Base-by-base conservation (phyloP, 2,797 vertebrate species). In the Momotus momota region DNA sequence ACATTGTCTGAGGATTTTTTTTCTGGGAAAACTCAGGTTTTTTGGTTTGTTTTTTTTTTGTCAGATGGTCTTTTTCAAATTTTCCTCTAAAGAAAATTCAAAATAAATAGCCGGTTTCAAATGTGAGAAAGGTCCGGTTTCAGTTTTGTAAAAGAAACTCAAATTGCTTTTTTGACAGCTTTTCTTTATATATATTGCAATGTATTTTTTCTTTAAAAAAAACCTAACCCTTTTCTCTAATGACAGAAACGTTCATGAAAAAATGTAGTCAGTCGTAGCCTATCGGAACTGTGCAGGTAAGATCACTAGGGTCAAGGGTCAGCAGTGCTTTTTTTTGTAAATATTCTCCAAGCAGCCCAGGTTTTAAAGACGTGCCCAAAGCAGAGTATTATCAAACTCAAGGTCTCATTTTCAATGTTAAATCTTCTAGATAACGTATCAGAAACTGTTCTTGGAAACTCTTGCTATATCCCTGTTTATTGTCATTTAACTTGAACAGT, bases 401-500 rank as follows among this genome's bases (percentile, higher is more conserved):
- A 64, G 14, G 25, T 54, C 49, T 81, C 65, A 26, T 19, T 88
- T 74, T 54, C 29, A 71, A 43, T 33, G 23, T 1, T n/a, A 33
- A 21, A 81, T 70, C 45, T 72, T 86, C 38, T 55, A 70, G 55
- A n/a, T 40, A 29, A 10, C 7, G 2, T 25, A 67, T 61, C 72
- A 16, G 5, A 71, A 88, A 72, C 2, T 2, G 5, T 35, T 84
- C 35, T 69, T 60, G 66, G 38, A 70, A 86, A 38, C 22, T 26
- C 11, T 0, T 66, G 52, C 29, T 48, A n/a, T 33, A 35, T 5
- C 15, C 20, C 27, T 0, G 0, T 46, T 79, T 51, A 48, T 27
- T 62, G 40, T 11, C 8, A 26, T 69, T 85, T 57, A 48, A 2
- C 25, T 64, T 45, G 40, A 88, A 54, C 8, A 64, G 31, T 40